These are phyloP conservation scores for Scortum barcoo DNA, from an alignment of 2,113 vertebrate genomes.

Conservation along the genomic window DNA sequence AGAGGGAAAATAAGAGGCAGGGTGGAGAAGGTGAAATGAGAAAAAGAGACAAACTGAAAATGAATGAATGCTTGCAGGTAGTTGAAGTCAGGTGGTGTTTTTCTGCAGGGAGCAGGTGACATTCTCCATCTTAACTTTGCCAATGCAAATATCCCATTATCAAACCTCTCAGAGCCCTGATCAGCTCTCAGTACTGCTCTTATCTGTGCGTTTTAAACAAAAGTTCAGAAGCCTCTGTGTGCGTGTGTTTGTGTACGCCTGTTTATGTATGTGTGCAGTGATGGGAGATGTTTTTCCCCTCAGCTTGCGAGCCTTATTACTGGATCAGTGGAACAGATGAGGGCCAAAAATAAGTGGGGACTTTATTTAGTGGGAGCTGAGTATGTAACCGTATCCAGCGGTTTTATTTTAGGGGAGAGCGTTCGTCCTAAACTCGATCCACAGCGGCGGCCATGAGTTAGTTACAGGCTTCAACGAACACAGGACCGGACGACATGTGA, in stretches of 20 bases:
- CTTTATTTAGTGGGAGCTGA: conserved; percentile 83
- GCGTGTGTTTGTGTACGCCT: neutral
- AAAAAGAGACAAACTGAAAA: neutral
- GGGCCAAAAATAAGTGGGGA: conserved; percentile 77
- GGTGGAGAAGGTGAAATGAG: neutral
- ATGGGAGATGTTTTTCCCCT: conserved; percentile 47
- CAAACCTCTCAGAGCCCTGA: conserved; percentile 4
- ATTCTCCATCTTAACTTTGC: neutral
- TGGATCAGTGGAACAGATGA: conserved; percentile 83
- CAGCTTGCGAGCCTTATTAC: conserved; percentile 72
- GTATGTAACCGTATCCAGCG: conserved; percentile 87
- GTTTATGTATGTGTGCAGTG: conserved; percentile 39
- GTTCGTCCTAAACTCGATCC: conserved; percentile 75
- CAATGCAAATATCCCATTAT: conserved; percentile 13
- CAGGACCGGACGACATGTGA: conserved; percentile 72
- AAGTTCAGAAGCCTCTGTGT: conserved; percentile 12
- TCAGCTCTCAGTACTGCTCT: neutral
- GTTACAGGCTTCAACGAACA: conserved; percentile 58
- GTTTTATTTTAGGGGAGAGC: conserved; percentile 83
- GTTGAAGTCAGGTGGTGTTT: neutral
- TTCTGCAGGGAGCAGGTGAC: conserved; percentile 20
- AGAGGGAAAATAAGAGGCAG: neutral
- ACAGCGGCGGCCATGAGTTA: conserved; percentile 69
- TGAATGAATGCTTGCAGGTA: neutral
- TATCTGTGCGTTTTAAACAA: conserved; percentile 19